Evolutionary conservation across 2,113 vertebrate species (phyloP), one percentile per base, ranked within the genome.

Genomic region (Nycticorax nycticorax): DNA sequence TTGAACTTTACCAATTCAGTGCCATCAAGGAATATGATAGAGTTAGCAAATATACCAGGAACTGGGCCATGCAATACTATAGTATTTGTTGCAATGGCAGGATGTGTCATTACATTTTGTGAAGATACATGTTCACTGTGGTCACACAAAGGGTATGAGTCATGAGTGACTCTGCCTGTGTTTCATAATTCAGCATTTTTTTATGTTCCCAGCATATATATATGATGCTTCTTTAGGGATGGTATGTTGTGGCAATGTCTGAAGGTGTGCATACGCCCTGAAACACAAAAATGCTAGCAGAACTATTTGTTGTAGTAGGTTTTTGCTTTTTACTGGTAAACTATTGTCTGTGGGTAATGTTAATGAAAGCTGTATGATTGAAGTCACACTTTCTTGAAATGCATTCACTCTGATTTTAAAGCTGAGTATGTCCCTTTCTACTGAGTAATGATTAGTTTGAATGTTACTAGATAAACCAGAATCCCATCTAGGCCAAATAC

Each of bases 401-500:
- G 6, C 30, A 8, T 63, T 76, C 59, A 15, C 47, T 95, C 50
- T 71, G 41, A 28, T 92, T 95, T 81, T 71, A 78, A 96, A 94
- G 50, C 62, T 79, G 50, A 57, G 0, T 52, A 12, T 57, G 7
- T 76, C 71, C 30, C 33, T 62, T 79, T 77, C 30, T 85, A n/a
- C 47, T 60, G 43, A 26, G 8, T 64, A 26, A 66, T 43, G 17
- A 63, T 83, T 74, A 85, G 35, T 93, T 89, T 53, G 78, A 80
- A 66, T 94, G 83, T 56, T 82, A 80, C 30, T 62, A 74, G 82
- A 43, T 72, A 92, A 85, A 71, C 30, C 6, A 14, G 39, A 48
- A 55, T 85, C 74, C 85, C 48, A 75, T 80, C 47, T 18, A 90
- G 88, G 96, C 96, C 98, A 98, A 98, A 96, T 96, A 99, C 95